phyloP scores from a whole-genome alignment of 2,888 invertebrate genomes.

The Eurois occulta region DNA sequence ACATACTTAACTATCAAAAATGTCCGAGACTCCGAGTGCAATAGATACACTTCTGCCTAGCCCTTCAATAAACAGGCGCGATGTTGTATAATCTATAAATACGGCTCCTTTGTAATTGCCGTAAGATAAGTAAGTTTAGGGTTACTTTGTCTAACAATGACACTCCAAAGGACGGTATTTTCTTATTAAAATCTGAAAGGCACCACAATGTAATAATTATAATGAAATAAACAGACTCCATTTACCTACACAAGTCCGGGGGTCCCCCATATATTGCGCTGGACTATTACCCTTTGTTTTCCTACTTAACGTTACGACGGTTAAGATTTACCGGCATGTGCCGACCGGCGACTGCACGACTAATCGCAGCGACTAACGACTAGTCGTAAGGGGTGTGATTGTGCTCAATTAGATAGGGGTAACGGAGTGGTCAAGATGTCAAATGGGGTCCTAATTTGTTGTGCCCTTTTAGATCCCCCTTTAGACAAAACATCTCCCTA shows the following conservation, averaged over 20 bases:
- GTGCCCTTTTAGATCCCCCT: conserved; percentile 35
- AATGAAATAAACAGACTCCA: not conserved
- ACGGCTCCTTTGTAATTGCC: too few relatives aligned
- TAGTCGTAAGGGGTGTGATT: conserved; percentile 60
- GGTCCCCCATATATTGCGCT: conserved; percentile 37
- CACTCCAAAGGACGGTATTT: not conserved
- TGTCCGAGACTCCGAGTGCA: too few relatives aligned
- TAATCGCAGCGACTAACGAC: conserved; percentile 63
- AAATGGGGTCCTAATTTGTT: conserved; percentile 62
- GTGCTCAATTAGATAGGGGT: conserved; percentile 61
- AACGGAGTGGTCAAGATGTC: conserved; percentile 61
- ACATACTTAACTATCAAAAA: too few relatives aligned
- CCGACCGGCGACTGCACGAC: conserved; percentile 32
- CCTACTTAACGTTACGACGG: conserved; percentile 58
- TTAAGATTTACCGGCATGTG: conserved; percentile 61
- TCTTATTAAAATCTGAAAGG: not conserved
- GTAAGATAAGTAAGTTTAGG: too few relatives aligned
- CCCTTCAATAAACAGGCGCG: too few relatives aligned
- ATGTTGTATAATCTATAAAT: too few relatives aligned
- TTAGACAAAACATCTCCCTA: conserved; percentile 1
- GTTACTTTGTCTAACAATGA: not conserved
- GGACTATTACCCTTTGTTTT: conserved; percentile 62
- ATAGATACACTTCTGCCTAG: too few relatives aligned
- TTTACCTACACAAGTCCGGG: not conserved
- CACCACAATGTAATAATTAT: not conserved